Evolutionary conservation across 2,888 invertebrate genomes (phyloP).

Genomic region (Oscheius myriophilus): DNA sequence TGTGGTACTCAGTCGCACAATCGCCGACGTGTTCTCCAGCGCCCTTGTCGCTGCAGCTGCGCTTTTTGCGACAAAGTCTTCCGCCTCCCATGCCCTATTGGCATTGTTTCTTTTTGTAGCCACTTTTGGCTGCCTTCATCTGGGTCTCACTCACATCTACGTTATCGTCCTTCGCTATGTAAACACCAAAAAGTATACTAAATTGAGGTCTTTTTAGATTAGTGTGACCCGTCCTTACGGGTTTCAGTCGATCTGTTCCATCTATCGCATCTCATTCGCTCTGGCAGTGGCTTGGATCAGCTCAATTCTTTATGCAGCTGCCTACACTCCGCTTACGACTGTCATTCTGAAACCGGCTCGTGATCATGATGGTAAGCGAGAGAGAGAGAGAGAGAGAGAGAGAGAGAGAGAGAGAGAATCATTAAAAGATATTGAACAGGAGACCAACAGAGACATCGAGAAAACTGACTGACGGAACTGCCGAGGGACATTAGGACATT

Average conservation of each 20-base stretch:
- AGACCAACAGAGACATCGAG: too few relatives aligned
- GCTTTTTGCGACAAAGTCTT: slow-evolving; percentile 41
- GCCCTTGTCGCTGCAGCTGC: slow-evolving; percentile 45
- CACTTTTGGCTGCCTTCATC: slow-evolving; percentile 57
- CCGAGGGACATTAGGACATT: too few relatives aligned
- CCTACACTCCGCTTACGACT: slow-evolving; percentile 51
- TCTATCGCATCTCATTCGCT: slow-evolving; percentile 38
- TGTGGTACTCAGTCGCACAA: slow-evolving; percentile 44
- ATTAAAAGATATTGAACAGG: too few relatives aligned
- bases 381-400: background rate
- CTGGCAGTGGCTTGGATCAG: slow-evolving; percentile 45
- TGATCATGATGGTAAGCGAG: slow-evolving; percentile 26
- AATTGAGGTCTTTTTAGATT: slow-evolving; percentile 34
- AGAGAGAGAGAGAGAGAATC: background rate
- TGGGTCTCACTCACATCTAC: slow-evolving; percentile 54
- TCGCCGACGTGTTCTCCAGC: slow-evolving; percentile 50
- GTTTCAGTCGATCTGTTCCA: slow-evolving; percentile 49
- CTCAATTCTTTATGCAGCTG: slow-evolving; percentile 46
- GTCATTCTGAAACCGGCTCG: slow-evolving; percentile 47
- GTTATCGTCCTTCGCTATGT: slow-evolving; percentile 57
- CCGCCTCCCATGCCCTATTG: slow-evolving; percentile 56
- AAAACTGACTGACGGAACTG: too few relatives aligned
- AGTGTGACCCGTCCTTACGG: slow-evolving; percentile 54
- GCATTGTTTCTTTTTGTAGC: slow-evolving; percentile 57
- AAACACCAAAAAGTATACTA: background rate